Evolutionary conservation across 2,888 invertebrate species (phyloP), one percentile per base, ranked within the genome.

Genomic region (Lithophane ornitopus): DNA sequence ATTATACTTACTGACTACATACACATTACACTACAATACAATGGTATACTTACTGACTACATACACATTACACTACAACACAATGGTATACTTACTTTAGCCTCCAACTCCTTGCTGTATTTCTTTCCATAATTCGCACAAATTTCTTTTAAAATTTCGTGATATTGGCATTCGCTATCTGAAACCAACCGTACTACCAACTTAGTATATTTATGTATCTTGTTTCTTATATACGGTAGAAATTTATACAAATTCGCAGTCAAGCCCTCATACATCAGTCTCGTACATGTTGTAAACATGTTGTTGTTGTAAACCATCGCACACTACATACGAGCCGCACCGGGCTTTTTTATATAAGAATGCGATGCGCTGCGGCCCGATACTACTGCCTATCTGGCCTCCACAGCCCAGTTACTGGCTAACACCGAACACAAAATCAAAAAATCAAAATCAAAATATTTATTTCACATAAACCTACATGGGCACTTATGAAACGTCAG

Each of bases 141-240:
- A 62, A 95, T 81, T 3, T 91, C 77, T 67, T 80, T 86, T 9
- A 95, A 81, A 56, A 93, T 89, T 80, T 90, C 87, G 59, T 94
- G 94, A 67, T 95, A 95, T 46, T 92, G 89, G 0, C 89, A 68
- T 88, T 95, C 95, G 6, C 95, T 92, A 56, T 76, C 95, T 95
- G 87, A 62, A 91, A 91, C 44, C 39, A 74, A 58, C 3, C 26
- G 19, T 26, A 26, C 3, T 16, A n/a, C 3, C n/a, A 7, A 14
- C 3, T 28, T 28, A 34, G 4, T 34, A 34, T 34, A 34, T 34
- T 4, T 34, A 34, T 34, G 6, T 34, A 34, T 6, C 34, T 34
- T 34, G 0, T 6, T 34, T 34, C 34, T 34, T 34, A 4, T 34
- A 34, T 34, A 34, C 6, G 4, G 34, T 34, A 34, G 3, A 34